Conservation (phyloP, 2,797 vertebrate species). For the Neopelma chrysocephalum region DNA sequence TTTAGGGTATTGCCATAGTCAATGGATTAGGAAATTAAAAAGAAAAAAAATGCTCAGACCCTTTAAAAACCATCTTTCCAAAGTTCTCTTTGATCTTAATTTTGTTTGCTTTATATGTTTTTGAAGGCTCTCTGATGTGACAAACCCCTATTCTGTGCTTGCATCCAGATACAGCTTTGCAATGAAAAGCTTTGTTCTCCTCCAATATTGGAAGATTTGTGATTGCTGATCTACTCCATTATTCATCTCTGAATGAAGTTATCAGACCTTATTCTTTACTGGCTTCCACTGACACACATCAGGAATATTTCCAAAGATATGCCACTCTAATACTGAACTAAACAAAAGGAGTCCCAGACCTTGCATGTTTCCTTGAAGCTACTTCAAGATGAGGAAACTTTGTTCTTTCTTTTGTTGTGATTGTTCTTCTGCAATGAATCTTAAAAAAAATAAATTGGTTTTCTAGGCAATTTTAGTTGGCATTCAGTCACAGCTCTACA, state of each 20-base stretch:
- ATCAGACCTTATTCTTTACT: conserved; percentile 12
- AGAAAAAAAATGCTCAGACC: not conserved
- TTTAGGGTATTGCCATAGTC: not conserved
- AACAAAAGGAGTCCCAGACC: not conserved
- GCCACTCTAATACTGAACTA: not conserved
- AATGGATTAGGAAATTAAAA: not conserved
- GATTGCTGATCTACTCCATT: not conserved
- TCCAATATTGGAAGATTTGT: not conserved
- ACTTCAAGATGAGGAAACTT: not conserved
- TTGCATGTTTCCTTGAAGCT: not conserved
- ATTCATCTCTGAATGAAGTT: conserved; percentile 17
- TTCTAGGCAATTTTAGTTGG: not conserved
- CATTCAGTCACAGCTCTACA: not conserved
- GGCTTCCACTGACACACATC: not conserved
- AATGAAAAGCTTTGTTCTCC: conserved; percentile 20
- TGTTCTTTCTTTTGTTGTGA: not conserved
- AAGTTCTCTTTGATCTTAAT: conserved; percentile 1
- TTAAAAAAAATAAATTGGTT: not conserved
- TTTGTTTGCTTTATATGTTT: conserved; percentile 4
- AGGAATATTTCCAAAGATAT: conserved; percentile 17
- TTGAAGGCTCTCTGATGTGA: not conserved
- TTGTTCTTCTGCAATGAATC: not conserved
- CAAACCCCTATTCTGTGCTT: not conserved
- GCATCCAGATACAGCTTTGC: not conserved
- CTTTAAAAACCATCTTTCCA: not conserved